phyloP scores from a whole-genome alignment of 1,140 invertebrate genomes.

The Caenorhabditis tropicalis region DNA sequence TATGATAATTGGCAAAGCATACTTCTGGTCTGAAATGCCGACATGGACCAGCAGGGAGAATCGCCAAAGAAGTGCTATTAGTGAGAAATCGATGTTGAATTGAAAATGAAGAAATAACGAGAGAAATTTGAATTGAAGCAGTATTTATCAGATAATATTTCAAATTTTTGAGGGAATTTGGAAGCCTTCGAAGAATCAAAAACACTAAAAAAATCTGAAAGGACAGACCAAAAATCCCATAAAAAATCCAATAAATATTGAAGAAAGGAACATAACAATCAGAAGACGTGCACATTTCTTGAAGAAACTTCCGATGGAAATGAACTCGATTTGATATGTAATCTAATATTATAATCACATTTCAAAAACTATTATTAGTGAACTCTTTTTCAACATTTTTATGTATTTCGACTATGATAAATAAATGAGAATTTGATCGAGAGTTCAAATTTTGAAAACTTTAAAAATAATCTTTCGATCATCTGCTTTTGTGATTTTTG shows the following conservation, averaged over 20 bases:
- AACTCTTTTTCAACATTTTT: neutral
- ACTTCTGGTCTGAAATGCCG: neutral
- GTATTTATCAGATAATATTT: neutral
- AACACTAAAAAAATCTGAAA: neutral
- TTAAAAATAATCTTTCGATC: too few relatives aligned
- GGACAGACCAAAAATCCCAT: neutral
- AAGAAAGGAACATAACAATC: neutral
- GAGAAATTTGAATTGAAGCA: neutral
- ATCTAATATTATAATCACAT: neutral
- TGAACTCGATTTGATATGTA: neutral
- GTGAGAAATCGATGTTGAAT: neutral
- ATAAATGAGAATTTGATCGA: neutral
- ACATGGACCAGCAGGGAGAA: neutral
- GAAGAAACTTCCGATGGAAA: neutral
- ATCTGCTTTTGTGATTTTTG: too few relatives aligned
- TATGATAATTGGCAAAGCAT: constrained; percentile 1
- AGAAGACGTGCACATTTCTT: neutral
- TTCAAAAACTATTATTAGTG: constrained; percentile 11
- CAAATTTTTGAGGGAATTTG: neutral
- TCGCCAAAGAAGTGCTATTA: neutral
- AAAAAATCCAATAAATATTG: neutral
- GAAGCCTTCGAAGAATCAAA: neutral
- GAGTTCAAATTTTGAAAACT: neutral
- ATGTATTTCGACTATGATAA: neutral
- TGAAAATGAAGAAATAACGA: neutral